These are phyloP conservation scores for Tribolium castaneum DNA, from an alignment of 1,140 invertebrate genomes.

Conservation along the genomic window DNA sequence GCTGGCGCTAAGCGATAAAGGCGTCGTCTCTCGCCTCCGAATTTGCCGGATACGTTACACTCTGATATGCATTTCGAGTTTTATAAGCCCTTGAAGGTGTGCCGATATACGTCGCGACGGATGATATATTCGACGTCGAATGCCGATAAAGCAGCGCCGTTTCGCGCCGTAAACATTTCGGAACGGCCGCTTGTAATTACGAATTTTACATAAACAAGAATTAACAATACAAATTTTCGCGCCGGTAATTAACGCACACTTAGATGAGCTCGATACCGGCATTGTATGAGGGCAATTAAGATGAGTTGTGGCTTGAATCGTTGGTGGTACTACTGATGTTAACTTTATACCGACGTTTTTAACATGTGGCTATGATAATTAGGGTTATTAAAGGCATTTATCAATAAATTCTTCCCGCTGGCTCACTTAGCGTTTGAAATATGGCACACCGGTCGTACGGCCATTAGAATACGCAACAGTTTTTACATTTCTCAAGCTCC, in stretches of 20 bases:
- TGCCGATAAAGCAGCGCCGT: no score
- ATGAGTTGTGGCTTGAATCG: not conserved
- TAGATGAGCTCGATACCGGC: not conserved
- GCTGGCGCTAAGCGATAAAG: slow-evolving; percentile 55
- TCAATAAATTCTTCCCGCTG: slow-evolving; percentile 17
- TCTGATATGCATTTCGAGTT: slow-evolving; percentile 57
- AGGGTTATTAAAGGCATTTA: slow-evolving; percentile 4
- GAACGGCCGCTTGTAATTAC: not conserved
- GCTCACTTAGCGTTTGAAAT: not conserved
- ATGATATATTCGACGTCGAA: slow-evolving; percentile 46
- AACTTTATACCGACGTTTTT: not conserved
- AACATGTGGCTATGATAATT: not conserved
- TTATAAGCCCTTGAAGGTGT: slow-evolving; percentile 53
- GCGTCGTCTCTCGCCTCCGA: slow-evolving; percentile 50
- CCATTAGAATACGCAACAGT: slow-evolving; percentile 4
- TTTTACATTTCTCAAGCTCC: not conserved
- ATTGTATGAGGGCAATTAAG: slow-evolving; percentile 16
- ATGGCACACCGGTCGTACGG: not conserved
- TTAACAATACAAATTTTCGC: slow-evolving; percentile 20
- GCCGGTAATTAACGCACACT: not conserved
- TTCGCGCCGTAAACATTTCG: not conserved
- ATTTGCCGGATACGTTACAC: slow-evolving; percentile 52
- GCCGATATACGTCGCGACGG: slow-evolving; percentile 53
- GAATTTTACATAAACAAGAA: slow-evolving; percentile 14
- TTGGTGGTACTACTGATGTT: slow-evolving; percentile 9